Evolutionary conservation across 1,140 invertebrate genomes (phyloP), one percentile per base, ranked within the genome.

Genomic region (Venturia canescens): DNA sequence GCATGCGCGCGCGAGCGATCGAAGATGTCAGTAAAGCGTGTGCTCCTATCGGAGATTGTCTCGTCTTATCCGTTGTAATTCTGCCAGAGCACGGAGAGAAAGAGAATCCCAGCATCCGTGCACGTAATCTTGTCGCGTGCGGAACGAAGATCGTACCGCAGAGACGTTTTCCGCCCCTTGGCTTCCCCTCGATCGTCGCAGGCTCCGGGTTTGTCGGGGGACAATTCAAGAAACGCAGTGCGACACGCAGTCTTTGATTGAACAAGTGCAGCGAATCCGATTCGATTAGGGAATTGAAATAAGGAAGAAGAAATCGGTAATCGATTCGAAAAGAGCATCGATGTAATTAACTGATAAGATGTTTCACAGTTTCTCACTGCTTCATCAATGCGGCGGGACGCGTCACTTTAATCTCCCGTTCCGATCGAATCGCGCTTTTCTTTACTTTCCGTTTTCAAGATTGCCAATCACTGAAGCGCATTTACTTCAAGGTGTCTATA

Each of bases 121-220:
- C 11, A 63, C 23, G 23, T 63, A 63, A 63, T 63, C 60, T 63
- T 63, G 60, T 63, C 60, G 60, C 60, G 60, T 63, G 60, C 60
- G 60, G 60, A 63, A 26, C 60, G 23, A 26, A 26, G 31, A 48
- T 69, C 23, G 77, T 70, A 38, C 26, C n/a, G n/a, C n/a, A n/a
- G 63, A 70, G 69, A 80, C 79, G 79, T 80, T 80, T 80, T 48
- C 70, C 31, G 15, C 48, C 53, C 13, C 4, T 16, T 16, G 18
- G 18, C 13, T 29, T 27, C 38, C 26, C 21, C 18, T 48, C 6
- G 50, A 7, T 15, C n/a, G 15, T 31, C 29, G 4, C 16, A 29
- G 5, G 0, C 78, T 74, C n/a, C 48, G 34, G 18, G 44, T 15
- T 34, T n/a, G 34, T 71, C 18, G 13, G n/a, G 13, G n/a, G 31